Percentiles rank a stretch among this genome's conserved stretches.
Conservation (phyloP, 37 sponge, comb jelly and placozoan genomes). For the Diacarnus erythraeanus region DNA sequence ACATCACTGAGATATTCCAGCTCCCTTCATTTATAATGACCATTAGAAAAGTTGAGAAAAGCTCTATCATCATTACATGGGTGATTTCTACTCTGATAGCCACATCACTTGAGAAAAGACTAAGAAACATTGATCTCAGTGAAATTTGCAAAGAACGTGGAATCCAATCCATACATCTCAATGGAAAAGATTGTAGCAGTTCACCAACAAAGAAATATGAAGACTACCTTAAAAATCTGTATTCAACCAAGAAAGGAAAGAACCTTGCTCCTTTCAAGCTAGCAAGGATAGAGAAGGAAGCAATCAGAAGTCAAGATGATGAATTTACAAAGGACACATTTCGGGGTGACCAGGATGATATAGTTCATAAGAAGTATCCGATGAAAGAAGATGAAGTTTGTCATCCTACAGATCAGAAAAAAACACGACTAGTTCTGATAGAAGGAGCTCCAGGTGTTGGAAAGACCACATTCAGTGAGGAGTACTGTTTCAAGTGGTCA, state of each 20-base stretch:
- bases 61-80: too few species aligned
- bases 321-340: background rate
- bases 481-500: background rate
- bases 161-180: too few species aligned
- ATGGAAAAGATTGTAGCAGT: too few species aligned
- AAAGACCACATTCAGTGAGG: background rate
- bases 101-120: too few species aligned
- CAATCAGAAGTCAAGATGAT: background rate
- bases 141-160: too few species aligned
- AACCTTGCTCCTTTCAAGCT: background rate
- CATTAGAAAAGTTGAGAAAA: too few species aligned
- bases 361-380: background rate
- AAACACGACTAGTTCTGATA: background rate
- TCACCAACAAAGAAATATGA: too few species aligned
- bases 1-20: too few species aligned
- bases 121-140: too few species aligned
- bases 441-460: background rate
- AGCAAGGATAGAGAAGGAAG: background rate
- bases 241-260: background rate
- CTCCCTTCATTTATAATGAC: too few species aligned
- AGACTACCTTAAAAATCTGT: background rate
- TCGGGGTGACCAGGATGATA: background rate
- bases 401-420: background rate
- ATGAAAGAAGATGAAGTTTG: background rate
- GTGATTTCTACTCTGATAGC: too few species aligned